Conservation (phyloP, 2,113 vertebrate species). For the Bubo blakistoni region DNA sequence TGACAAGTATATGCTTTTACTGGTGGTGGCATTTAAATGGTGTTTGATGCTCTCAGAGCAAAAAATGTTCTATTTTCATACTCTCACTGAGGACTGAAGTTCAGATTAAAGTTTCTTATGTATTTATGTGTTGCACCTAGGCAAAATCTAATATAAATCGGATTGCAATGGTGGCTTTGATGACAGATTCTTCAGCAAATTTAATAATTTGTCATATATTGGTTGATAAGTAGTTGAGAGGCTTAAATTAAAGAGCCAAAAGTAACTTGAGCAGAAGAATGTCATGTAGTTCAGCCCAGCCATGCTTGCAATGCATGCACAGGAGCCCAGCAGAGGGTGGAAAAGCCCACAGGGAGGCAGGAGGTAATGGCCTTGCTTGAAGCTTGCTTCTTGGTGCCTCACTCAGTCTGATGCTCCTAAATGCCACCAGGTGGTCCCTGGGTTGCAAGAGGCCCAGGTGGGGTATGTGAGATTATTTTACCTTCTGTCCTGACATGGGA, state of each 20-base stretch:
- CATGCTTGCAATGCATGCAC: neutral
- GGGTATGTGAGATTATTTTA: neutral
- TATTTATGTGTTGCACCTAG: slow-evolving; percentile 19
- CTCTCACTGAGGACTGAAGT: neutral
- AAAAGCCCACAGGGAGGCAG: neutral
- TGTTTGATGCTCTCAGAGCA: neutral
- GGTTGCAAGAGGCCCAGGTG: neutral
- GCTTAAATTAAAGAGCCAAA: neutral
- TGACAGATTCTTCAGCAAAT: slow-evolving; percentile 9
- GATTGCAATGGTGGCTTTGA: neutral
- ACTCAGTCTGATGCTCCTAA: neutral
- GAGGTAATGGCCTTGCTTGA: neutral
- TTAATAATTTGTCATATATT: neutral
- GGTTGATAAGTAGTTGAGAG: neutral
- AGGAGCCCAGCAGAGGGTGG: neutral
- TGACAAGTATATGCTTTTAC: neutral
- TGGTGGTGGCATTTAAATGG: neutral
- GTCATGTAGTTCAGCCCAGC: neutral
- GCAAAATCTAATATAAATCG: neutral
- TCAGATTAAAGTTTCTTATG: slow-evolving; percentile 2
- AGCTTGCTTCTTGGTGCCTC: neutral
- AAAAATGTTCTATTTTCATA: slow-evolving; percentile 31
- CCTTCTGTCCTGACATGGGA: neutral
- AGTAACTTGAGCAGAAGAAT: neutral
- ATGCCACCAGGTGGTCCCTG: too few species aligned